A percentile compares a stretch with the other conserved stretches of the same genome.
Evolutionary conservation across 2,113 vertebrate species (phyloP).

Genomic region (Pleuronectes platessa): DNA sequence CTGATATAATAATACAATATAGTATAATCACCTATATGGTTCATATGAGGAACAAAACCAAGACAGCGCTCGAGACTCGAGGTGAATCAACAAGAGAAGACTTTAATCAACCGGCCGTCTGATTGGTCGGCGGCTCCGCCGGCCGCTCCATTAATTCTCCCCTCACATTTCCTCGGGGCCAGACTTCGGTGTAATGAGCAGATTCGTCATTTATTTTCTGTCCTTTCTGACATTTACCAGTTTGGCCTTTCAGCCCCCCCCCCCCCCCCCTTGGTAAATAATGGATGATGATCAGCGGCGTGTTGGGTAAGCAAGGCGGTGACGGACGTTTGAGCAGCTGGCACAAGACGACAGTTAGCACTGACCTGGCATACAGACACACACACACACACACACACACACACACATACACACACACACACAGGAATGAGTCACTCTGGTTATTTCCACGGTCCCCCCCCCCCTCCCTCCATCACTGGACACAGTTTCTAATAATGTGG

Average conservation of each 20-base stretch:
- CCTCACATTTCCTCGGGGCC: slow-evolving; percentile 47
- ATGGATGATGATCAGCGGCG: slow-evolving; percentile 69
- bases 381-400: background rate
- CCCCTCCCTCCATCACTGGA: slow-evolving; percentile 52
- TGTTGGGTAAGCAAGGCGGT: slow-evolving; percentile 43
- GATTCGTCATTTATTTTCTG: slow-evolving; percentile 76
- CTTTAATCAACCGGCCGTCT: no score
- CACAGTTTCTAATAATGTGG: slow-evolving; percentile 69
- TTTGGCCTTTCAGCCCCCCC: slow-evolving; percentile 64
- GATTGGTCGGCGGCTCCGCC: background rate
- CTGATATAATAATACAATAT: no score
- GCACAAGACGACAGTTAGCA: slow-evolving; percentile 42
- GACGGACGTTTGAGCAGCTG: slow-evolving; percentile 59
- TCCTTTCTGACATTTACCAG: slow-evolving; percentile 79
- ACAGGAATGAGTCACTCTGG: slow-evolving; percentile 64
- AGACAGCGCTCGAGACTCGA: no score
- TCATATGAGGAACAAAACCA: no score
- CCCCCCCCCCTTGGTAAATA: slow-evolving; percentile 69
- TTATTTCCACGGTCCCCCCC: slow-evolving; percentile 37
- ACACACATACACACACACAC: background rate
- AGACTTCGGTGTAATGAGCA: slow-evolving; percentile 49
- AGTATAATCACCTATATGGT: no score
- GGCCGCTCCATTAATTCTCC: slow-evolving; percentile 28
- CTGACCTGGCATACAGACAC: background rate
- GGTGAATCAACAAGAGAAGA: no score